Conservation (phyloP, 2,113 vertebrate genomes). For the Turnix velox region DNA sequence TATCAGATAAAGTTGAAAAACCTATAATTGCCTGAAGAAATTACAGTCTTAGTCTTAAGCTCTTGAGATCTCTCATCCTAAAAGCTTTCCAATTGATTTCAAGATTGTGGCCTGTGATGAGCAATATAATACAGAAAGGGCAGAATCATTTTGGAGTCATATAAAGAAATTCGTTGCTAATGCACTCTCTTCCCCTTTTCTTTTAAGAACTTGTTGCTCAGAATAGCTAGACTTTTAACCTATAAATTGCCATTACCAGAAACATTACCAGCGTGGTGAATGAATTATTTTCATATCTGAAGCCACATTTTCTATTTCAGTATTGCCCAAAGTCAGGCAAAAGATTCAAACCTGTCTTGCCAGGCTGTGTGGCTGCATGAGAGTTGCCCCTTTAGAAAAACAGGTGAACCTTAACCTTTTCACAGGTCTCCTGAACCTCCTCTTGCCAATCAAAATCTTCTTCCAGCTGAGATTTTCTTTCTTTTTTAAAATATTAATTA, state of each 20-base stretch:
- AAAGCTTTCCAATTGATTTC: not conserved
- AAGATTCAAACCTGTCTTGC: not conserved
- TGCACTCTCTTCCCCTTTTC: not conserved
- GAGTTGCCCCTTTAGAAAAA: not conserved
- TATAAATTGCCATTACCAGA: not conserved
- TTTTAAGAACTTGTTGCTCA: not conserved
- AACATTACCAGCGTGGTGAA: not conserved
- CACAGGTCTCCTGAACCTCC: not conserved
- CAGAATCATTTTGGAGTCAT: not conserved
- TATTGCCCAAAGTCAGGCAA: not conserved
- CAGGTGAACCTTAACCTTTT: not conserved
- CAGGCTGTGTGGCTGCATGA: not conserved
- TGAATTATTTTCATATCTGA: not conserved
- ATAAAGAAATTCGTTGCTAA: not conserved
- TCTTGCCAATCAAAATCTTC: conserved; percentile 17
- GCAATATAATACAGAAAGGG: not conserved
- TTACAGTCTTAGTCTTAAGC: not conserved
- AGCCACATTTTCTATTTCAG: not conserved
- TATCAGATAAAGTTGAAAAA: not conserved
- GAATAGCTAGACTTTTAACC: not conserved
- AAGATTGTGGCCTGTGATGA: not conserved
- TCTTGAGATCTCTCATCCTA: not conserved
- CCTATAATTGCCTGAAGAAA: not conserved
- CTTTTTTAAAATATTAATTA: too few species aligned
- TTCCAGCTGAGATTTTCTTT: not conserved